These are phyloP conservation scores for Meleagris gallopavo DNA, from an alignment of 2,113 vertebrate genomes.

Conservation along the genomic window DNA sequence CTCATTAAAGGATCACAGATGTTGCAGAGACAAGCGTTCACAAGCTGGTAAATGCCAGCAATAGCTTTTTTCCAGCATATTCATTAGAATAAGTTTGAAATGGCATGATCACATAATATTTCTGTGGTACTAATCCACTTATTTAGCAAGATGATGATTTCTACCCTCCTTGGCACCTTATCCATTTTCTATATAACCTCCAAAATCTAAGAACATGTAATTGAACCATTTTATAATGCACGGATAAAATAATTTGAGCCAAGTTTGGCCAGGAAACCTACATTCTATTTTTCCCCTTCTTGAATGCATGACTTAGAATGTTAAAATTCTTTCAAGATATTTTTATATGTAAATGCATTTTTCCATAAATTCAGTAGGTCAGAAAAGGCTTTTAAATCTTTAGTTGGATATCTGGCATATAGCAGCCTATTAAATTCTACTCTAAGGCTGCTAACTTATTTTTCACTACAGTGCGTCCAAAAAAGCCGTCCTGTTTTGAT, in stretches of 20 bases:
- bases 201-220: background rate
- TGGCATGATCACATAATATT: background rate
- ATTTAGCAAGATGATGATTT: background rate
- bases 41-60: background rate
- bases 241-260: background rate
- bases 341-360: background rate
- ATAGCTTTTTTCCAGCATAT: background rate
- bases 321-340: background rate
- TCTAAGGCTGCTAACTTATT: background rate
- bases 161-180: background rate
- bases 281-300: background rate
- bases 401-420: background rate
- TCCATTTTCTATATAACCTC: background rate
- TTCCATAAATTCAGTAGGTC: background rate
- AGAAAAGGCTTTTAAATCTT: background rate
- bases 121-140: background rate
- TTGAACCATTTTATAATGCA: background rate
- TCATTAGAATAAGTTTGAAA: background rate
- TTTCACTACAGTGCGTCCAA: background rate
- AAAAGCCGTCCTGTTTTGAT: background rate
- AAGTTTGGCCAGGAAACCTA: background rate
- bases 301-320: background rate
- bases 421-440: background rate
- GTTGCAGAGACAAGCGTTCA: conserved; percentile 8
- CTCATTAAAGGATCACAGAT: background rate